These are phyloP conservation scores for Eurystomus gularis DNA, from an alignment of 2,113 vertebrate genomes.

Conservation along the genomic window DNA sequence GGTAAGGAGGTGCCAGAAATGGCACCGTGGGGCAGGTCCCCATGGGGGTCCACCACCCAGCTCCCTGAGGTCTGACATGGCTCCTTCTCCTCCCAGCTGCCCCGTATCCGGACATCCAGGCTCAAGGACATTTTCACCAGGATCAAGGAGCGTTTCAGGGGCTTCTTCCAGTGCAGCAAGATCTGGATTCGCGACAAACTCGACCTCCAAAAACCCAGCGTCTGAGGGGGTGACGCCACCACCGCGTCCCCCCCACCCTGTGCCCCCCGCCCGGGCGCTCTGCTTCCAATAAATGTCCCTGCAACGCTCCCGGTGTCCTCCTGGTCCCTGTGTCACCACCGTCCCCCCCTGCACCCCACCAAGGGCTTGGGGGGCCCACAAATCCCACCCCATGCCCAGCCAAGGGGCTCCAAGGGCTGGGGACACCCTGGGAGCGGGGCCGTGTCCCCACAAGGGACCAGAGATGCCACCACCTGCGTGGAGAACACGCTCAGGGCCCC, in stretches of 20 bases:
- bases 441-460: not conserved
- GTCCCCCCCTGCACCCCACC: not conserved
- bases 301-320: not conserved
- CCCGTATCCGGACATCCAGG: accelerated
- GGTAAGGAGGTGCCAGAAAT: accelerated
- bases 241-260: accelerated
- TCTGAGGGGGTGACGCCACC: not conserved
- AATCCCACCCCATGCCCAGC: no score
- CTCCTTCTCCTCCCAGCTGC: not conserved
- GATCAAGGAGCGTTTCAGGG: not conserved
- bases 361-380: no score
- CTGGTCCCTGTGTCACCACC: not conserved
- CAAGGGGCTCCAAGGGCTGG: not conserved
- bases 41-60: not conserved
- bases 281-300: not conserved
- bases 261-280: accelerated
- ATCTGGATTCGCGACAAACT: conserved; percentile 9
- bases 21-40: not conserved
- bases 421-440: not conserved
- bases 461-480: not conserved
- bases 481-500: not conserved
- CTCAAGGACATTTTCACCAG: not conserved
- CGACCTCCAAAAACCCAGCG: not conserved
- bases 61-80: accelerated
- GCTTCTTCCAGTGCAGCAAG: not conserved